phyloP scores from a whole-genome alignment of 92 coral and sea anemone genomes.

The Diadumene lineata region DNA sequence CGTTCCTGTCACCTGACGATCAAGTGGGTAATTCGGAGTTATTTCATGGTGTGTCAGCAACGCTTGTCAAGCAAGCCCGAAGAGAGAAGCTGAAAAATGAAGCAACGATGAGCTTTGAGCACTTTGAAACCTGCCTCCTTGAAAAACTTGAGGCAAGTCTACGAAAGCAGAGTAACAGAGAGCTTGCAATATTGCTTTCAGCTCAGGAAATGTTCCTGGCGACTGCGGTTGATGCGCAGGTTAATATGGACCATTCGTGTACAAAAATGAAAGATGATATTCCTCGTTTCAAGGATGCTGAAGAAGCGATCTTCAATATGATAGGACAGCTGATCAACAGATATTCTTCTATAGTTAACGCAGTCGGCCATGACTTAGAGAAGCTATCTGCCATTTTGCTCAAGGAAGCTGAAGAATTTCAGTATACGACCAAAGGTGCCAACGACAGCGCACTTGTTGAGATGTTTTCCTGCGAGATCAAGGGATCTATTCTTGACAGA shows the following conservation, averaged over 20 bases:
- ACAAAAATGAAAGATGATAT: background rate
- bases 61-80: constrained; percentile 17
- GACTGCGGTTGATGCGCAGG: constrained; percentile 9
- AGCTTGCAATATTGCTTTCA: constrained; percentile 28
- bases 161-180: constrained; percentile 41
- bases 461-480: constrained; percentile 35
- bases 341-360: constrained; percentile 7
- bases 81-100: background rate
- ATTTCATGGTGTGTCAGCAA: constrained; percentile 62
- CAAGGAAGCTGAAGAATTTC: constrained; percentile 30
- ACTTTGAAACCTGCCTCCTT: constrained; percentile 32
- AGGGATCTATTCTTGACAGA: constrained; percentile 32
- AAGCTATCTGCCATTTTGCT: constrained; percentile 12
- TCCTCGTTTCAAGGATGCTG: constrained; percentile 4
- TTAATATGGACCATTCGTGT: background rate
- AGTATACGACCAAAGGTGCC: constrained; percentile 13
- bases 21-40: constrained; percentile 19
- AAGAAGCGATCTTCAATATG: constrained; percentile 13
- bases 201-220: constrained; percentile 33
- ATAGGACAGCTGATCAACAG: background rate
- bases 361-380: constrained; percentile 10
- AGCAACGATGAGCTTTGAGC: constrained; percentile 51
- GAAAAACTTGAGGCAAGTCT: constrained; percentile 32
- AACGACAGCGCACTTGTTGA: constrained; percentile 7
- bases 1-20: constrained; percentile 33